phyloP scores from a whole-genome alignment of 2,888 invertebrate species.

The Dioctria rufipes region DNA sequence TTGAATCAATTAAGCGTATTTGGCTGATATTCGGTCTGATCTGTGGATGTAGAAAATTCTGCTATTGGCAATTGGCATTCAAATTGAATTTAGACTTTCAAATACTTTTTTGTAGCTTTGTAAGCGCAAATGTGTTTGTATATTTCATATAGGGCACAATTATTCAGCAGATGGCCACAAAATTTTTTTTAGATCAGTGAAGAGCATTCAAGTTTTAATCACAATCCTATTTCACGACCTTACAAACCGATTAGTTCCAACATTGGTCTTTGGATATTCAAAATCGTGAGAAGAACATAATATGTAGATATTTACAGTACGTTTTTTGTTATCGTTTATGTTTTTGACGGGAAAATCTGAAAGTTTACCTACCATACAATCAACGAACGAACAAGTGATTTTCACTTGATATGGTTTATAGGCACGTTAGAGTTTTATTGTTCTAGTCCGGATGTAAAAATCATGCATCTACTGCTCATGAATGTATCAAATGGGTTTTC shows the following conservation, averaged over 20 bases:
- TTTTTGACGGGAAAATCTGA: conserved; percentile 1
- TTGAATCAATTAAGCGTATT: no score
- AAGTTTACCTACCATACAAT: conserved; percentile 36
- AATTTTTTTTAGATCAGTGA: no score
- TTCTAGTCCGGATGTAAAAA: conserved; percentile 36
- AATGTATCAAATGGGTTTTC: conserved; percentile 37
- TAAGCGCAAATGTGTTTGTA: no score
- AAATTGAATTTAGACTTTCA: no score
- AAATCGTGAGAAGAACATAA: neutral
- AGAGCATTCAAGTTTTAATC: neutral
- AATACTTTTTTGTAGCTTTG: no score
- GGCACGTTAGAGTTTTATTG: conserved; percentile 30
- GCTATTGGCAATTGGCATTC: no score
- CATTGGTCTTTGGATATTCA: neutral
- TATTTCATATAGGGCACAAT: no score
- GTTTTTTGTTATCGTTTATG: neutral
- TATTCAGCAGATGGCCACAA: no score
- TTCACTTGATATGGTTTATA: neutral
- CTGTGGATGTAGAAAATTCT: no score
- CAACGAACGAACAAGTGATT: neutral
- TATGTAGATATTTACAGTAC: neutral
- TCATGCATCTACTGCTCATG: neutral
- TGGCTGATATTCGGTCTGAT: no score
- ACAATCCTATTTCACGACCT: conserved; percentile 18
- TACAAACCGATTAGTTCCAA: conserved; percentile 20